Evolutionary conservation across 2,797 vertebrate genomes (phyloP), one percentile per base, ranked within the genome.

Genomic region (Lycodopsis pacificus): DNA sequence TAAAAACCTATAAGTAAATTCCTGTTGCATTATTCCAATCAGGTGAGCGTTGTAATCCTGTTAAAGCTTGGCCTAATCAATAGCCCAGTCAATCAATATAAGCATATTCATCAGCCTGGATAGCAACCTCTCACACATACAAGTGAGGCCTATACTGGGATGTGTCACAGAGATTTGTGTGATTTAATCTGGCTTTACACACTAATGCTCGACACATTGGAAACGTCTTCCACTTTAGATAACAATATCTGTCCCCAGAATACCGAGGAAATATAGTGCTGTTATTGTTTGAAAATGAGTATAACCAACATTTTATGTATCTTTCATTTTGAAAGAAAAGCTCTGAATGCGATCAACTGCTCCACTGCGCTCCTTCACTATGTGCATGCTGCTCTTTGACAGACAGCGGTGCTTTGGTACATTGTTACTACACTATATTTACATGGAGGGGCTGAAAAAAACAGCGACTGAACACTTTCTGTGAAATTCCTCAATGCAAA

Each of bases 31-130:
- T 91, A 94, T 91, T 93, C 90, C 84, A 89, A 91, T 93, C 91
- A 93, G 86, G 91, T 91, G 92, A 90, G 85, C 22, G 71, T 82
- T 65, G 90, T 94, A 94, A 94, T 94, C 92, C 85, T 86, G 86
- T 93, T 94, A 92, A 93, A 90, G 89, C 91, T 78, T 56, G 34
- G 54, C 63, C 78, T 76, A 83, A 94, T 94, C 93, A 92, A 94
- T 93, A 93, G 25, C 51, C 64, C 42, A 44, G 64, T 86, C 82
- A 76, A 79, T 94, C 92, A 91, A 91, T 93, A 92, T 57, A 66
- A 83, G 89, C 72, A 92, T 92, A 92, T 92, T 88, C 82, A 91
- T 88, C 88, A 87, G 83, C 27, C 67, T 72, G 70, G 83, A 86
- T 85, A 88, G 86, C 76, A 79, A 80, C 84, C 84, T 75, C 22